Conservation (phyloP, 2,888 invertebrate genomes). For the Drosophila neonasuta region DNA sequence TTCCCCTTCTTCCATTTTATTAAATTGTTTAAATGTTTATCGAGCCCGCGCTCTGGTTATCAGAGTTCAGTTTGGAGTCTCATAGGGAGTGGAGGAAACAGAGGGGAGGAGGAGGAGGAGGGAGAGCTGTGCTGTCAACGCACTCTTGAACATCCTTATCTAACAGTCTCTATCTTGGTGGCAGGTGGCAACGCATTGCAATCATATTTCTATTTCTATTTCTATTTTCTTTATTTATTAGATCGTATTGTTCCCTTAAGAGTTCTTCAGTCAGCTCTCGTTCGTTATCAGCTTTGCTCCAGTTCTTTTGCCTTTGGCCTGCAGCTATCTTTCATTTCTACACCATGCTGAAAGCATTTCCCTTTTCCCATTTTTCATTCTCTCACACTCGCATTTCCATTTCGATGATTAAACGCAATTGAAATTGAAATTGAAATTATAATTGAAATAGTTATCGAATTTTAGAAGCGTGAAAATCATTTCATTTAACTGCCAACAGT, state of each 20-base stretch:
- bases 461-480: conserved; percentile 19
- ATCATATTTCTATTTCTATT: conserved; percentile 29
- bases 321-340: conserved; percentile 30
- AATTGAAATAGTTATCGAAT: conserved; percentile 21
- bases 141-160: conserved; percentile 49
- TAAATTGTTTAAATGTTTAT: conserved; percentile 25
- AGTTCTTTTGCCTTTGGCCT: conserved; percentile 30
- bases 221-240: conserved; percentile 43
- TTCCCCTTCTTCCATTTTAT: no score
- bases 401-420: conserved; percentile 46
- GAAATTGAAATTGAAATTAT: conserved; percentile 17
- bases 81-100: no score
- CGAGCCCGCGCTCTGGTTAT: neutral
- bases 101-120: no score
- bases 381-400: conserved; percentile 34
- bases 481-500: conserved; percentile 25
- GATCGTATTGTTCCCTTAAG: conserved; percentile 26
- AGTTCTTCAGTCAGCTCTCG: conserved; percentile 7
- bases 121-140: conserved; percentile 41
- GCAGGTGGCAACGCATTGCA: conserved; percentile 21
- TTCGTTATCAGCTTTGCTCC: conserved; percentile 54
- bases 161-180: conserved; percentile 19
- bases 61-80: neutral
- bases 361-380: neutral
- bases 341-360: conserved; percentile 12